phyloP scores from a whole-genome alignment of 2,113 vertebrate species.

The Leptosomus discolor region DNA sequence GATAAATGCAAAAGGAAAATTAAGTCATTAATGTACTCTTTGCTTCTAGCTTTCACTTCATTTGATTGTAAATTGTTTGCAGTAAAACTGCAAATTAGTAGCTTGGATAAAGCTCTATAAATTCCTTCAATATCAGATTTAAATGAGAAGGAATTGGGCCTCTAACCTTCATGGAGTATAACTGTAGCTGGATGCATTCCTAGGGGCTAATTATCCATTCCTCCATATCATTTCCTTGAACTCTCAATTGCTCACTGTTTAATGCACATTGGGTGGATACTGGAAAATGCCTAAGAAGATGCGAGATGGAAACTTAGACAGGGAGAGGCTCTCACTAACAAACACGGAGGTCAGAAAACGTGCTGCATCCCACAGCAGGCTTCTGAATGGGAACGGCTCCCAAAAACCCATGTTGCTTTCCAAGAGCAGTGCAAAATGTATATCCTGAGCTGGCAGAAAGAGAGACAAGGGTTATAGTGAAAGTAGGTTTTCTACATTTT shows the following conservation, averaged over 20 bases:
- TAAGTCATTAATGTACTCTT: slow-evolving; percentile 40
- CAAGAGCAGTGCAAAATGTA: not conserved
- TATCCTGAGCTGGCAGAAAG: not conserved
- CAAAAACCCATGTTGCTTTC: not conserved
- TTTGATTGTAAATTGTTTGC: slow-evolving; percentile 67
- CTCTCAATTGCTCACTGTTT: slow-evolving; percentile 66
- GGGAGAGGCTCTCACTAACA: not conserved
- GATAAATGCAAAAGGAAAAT: slow-evolving; percentile 53
- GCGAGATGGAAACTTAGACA: not conserved
- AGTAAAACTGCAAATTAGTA: slow-evolving; percentile 31
- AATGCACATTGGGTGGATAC: slow-evolving; percentile 22
- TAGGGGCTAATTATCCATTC: slow-evolving; percentile 52
- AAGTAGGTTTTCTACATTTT: not conserved
- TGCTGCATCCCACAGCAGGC: not conserved
- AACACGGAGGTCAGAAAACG: not conserved
- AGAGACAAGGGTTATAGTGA: not conserved
- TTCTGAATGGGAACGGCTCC: not conserved
- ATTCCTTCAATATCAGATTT: slow-evolving; percentile 44
- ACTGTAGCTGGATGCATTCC: slow-evolving; percentile 1
- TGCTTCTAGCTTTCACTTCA: slow-evolving; percentile 65
- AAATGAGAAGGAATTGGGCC: slow-evolving; percentile 35
- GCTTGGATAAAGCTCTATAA: slow-evolving; percentile 10
- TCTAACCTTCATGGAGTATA: slow-evolving; percentile 50
- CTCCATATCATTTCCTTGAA: slow-evolving; percentile 61
- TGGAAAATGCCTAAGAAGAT: slow-evolving; percentile 26